Conservation (phyloP, 2,113 vertebrate genomes). For the Cebidichthys violaceus region DNA sequence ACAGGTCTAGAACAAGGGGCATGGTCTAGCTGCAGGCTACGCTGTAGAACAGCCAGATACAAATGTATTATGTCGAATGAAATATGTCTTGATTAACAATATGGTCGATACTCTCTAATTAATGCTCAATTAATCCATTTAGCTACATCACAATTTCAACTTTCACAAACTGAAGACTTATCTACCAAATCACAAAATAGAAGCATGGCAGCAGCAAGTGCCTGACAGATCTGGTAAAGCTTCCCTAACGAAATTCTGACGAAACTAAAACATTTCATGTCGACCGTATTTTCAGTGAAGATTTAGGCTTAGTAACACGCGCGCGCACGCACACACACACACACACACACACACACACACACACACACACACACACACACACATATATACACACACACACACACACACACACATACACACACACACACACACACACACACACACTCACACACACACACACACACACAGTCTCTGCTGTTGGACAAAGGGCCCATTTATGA, state of each 20-base stretch:
- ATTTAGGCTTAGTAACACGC: not conserved
- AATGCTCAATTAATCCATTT: not conserved
- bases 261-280: not conserved
- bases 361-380: constrained; percentile 9
- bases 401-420: constrained; percentile 4
- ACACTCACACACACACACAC: constrained; percentile 8
- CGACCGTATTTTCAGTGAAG: not conserved
- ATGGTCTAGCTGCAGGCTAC: not conserved
- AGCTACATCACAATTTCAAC: not conserved
- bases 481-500: constrained; percentile 57
- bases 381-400: constrained; percentile 4
- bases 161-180: not conserved
- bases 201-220: not conserved
- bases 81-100: not conserved
- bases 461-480: not conserved
- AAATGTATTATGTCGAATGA: not conserved
- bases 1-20: not conserved
- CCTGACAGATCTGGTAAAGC: not conserved
- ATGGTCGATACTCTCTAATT: not conserved
- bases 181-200: not conserved
- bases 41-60: not conserved
- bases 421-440: constrained; percentile 9
- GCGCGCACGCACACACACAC: not conserved
- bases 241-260: not conserved
- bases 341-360: not conserved